A percentile compares a stretch with the other conserved stretches of the same genome.
Conservation (phyloP, 2,113 vertebrate genomes). For the Xiphophorus hellerii region DNA sequence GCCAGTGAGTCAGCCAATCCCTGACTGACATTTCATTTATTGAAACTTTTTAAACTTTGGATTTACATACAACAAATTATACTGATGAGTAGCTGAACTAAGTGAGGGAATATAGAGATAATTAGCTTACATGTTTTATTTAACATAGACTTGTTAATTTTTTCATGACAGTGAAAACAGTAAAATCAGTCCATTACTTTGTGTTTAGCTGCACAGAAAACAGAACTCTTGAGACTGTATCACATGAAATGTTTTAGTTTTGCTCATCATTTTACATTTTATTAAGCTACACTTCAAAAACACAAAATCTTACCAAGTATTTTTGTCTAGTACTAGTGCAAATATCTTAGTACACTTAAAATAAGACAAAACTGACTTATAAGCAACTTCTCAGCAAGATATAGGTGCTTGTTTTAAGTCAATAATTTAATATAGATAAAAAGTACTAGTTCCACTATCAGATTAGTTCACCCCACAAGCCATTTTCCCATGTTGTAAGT, state of each 20-base stretch:
- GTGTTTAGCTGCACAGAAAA: background rate
- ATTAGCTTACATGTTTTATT: background rate
- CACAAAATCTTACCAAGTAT: too few relatives aligned
- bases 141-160: too few relatives aligned
- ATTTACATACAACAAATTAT: background rate
- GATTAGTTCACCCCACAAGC: too few relatives aligned
- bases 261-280: background rate
- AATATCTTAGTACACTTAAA: too few relatives aligned
- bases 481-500: too few relatives aligned
- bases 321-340: too few relatives aligned
- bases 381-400: too few relatives aligned
- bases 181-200: background rate
- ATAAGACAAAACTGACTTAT: too few relatives aligned
- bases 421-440: too few relatives aligned
- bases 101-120: background rate
- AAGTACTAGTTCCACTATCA: too few relatives aligned
- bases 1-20: constrained; percentile 53
- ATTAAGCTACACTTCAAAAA: background rate
- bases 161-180: too few relatives aligned
- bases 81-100: background rate
- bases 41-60: background rate
- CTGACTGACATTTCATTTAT: background rate
- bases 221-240: background rate
- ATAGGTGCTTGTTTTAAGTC: too few relatives aligned
- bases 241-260: background rate